These are phyloP conservation scores for Acanthis flammea DNA, from an alignment of 2,797 vertebrate genomes.

Conservation along the genomic window DNA sequence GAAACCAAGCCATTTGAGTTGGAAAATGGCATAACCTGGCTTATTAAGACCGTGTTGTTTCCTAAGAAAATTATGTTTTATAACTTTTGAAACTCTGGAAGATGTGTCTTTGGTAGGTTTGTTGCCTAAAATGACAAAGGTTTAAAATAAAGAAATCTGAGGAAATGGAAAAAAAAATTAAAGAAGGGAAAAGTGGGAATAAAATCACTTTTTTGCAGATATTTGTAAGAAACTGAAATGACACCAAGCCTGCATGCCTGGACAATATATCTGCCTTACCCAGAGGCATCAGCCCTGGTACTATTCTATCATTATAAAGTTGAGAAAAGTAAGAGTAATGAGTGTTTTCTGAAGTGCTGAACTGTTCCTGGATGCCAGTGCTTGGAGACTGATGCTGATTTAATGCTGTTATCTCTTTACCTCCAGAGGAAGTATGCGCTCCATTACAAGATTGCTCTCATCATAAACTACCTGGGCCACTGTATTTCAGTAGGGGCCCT, in stretches of 20 bases:
- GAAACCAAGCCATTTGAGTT: background rate
- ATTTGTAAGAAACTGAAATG: background rate
- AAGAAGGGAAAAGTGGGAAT: fast-evolving
- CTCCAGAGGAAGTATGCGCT: constrained; percentile 90
- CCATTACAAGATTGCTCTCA: constrained; percentile 93
- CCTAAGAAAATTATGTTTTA: background rate
- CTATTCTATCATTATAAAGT: background rate
- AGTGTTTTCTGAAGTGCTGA: constrained; percentile 57
- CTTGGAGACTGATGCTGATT: constrained; percentile 45
- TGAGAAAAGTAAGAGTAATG: constrained; percentile 20
- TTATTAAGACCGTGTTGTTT: background rate
- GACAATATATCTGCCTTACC: background rate
- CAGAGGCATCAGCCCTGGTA: background rate
- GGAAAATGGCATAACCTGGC: background rate
- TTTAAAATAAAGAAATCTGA: background rate
- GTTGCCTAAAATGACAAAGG: background rate
- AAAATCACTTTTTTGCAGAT: background rate
- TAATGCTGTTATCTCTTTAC: constrained; percentile 57
- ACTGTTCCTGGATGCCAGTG: constrained; percentile 44
- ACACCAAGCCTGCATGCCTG: background rate
- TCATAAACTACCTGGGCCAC: constrained; percentile 98
- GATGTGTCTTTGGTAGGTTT: background rate
- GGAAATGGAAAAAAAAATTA: fast-evolving
- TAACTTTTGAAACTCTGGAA: background rate
- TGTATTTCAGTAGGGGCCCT: constrained; percentile 93